phyloP scores from a whole-genome alignment of 2,113 vertebrate species.

The Genyomyrus donnyi region DNA sequence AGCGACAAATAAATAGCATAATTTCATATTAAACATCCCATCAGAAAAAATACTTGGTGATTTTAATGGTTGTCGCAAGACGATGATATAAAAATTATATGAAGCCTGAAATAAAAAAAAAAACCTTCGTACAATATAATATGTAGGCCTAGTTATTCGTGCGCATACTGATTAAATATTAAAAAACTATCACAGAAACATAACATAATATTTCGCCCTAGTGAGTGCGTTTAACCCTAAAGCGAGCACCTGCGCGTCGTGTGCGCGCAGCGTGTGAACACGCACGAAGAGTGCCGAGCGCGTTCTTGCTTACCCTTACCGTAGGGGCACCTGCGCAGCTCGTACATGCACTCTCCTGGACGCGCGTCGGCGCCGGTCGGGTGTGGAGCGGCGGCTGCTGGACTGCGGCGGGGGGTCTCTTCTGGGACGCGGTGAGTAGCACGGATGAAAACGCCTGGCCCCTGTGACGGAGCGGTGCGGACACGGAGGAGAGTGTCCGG shows the following conservation, averaged over 20 bases:
- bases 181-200: neutral
- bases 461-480: neutral
- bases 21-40: neutral
- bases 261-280: neutral
- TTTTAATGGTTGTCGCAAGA: neutral
- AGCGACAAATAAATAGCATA: neutral
- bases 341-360: constrained; percentile 16
- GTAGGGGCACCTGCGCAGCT: neutral
- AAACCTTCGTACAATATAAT: neutral
- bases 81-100: neutral
- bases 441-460: neutral
- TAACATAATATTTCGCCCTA: neutral
- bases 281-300: neutral
- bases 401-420: constrained; percentile 14
- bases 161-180: neutral
- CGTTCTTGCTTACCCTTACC: neutral
- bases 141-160: neutral
- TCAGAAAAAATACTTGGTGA: neutral
- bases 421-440: constrained; percentile 22
- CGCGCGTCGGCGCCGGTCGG: constrained; percentile 5
- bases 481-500: neutral
- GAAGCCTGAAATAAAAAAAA: neutral
- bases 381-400: constrained; percentile 11
- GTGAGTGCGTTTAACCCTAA: neutral
- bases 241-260: neutral